Base-by-base conservation (phyloP, 2,113 vertebrate genomes). In the Gambusia affinis region DNA sequence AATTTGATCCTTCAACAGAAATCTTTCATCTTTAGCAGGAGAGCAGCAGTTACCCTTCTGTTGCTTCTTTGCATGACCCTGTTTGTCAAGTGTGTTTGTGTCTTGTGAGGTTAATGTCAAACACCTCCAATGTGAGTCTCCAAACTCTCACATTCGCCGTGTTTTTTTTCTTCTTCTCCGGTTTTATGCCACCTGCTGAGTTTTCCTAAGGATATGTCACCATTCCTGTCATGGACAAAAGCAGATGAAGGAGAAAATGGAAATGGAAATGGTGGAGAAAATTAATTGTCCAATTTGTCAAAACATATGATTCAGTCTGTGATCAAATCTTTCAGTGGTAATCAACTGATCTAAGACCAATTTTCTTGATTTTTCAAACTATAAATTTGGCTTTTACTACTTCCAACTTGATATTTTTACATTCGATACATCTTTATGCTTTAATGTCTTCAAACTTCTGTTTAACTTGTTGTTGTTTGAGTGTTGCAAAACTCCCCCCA, bases 131-230 rank as follows among this genome's bases (percentile, higher is more conserved):
- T n/a, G 61, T 76, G 39, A 8, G 0, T 22, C 67, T 74, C 54
- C 31, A 87, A 62, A 72, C 39, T 54, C 33, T 63, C 42, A 67
- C 73, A 47, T 39, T 61, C 65, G 37, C 37, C 76, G 42, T 67
- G 80, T 67, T 64, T 28, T 64, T 28, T 83, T 69, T 64, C 27
- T 12, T 79, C 24, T 63, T 54, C 74, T 76, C 19, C 37, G 2
- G 8, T 60, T 76, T 74, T 80, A 35, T 64, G 54, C 80, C 64
- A 69, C 82, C 83, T 84, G 79, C 44, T 1, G 54, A 66, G 72
- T 39, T 70, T 79, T 68, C 61, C 73, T 22, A 61, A 47, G 60
- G 72, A 82, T 65, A 42, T 72, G 64, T 19, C 62, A 60, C 72
- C 73, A 54, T 60, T 65, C 12, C 29, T 14, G 24, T 47, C 44